Percentiles rank a stretch among this genome's conserved stretches.
Evolutionary conservation across 2,888 invertebrate genomes (phyloP).

Genomic region (Tetramorium bicarinatum): DNA sequence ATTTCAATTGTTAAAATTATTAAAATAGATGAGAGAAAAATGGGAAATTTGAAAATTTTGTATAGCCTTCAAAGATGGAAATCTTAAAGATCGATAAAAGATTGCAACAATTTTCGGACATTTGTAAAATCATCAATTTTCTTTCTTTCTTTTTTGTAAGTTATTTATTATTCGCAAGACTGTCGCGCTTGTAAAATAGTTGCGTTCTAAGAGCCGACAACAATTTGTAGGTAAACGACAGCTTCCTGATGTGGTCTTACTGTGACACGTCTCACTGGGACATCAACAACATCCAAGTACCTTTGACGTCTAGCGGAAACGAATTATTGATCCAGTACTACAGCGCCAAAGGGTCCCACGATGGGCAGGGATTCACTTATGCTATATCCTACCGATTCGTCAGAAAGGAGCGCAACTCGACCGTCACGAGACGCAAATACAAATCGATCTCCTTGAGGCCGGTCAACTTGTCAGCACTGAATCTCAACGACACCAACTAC

Average conservation of each 20-base stretch:
- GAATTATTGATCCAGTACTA: slow-evolving; percentile 80
- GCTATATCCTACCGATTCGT: slow-evolving; percentile 80
- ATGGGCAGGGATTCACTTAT: slow-evolving; percentile 82
- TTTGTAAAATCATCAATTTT: not conserved
- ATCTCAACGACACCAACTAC: slow-evolving; percentile 79
- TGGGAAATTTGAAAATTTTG: not conserved
- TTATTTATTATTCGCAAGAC: not conserved
- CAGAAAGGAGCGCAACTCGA: slow-evolving; percentile 73
- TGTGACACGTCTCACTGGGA: slow-evolving; percentile 81
- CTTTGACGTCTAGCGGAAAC: slow-evolving; percentile 79
- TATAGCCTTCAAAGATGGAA: not conserved
- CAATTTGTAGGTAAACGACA: slow-evolving; percentile 72
- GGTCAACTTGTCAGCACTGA: slow-evolving; percentile 80
- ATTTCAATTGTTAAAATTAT: not conserved
- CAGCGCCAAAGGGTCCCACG: slow-evolving; percentile 80
- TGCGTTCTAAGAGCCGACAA: not conserved
- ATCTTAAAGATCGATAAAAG: not conserved
- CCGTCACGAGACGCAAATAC: slow-evolving; percentile 74
- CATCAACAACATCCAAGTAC: slow-evolving; percentile 82
- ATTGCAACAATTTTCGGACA: no score
- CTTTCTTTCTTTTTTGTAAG: not conserved
- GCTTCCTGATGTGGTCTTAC: slow-evolving; percentile 80
- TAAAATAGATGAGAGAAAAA: not conserved
- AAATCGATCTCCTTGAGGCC: slow-evolving; percentile 80
- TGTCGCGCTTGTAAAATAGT: not conserved